These are phyloP conservation scores for Hipposideros armiger DNA, from an alignment of 2,113 vertebrate genomes.

Conservation along the genomic window DNA sequence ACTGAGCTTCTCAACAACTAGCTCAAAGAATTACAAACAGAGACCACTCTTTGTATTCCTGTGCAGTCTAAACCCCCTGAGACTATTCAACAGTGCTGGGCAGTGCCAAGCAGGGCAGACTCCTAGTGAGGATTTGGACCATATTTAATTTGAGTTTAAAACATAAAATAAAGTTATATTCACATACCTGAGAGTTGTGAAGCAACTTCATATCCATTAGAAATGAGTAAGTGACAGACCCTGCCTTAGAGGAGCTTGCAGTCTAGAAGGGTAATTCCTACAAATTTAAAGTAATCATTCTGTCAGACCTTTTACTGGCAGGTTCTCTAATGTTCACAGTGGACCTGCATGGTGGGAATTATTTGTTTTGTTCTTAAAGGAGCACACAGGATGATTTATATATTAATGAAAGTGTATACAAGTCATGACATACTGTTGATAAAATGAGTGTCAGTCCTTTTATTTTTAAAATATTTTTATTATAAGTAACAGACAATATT, in stretches of 20 bases:
- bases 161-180: neutral
- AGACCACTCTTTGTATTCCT: neutral
- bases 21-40: neutral
- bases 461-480: too few relatives aligned
- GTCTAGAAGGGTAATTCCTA: neutral
- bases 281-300: neutral
- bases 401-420: neutral
- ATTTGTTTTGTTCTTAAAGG: slow-evolving; percentile 15
- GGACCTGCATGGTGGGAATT: neutral
- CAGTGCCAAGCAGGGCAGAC: neutral
- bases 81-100: neutral
- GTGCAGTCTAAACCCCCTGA: neutral
- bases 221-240: neutral
- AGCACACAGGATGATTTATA: neutral
- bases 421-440: neutral
- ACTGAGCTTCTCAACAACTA: neutral
- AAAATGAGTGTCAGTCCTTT: neutral
- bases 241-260: neutral
- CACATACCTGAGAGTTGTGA: neutral
- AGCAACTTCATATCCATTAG: neutral
- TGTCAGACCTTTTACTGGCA: neutral
- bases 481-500: too few relatives aligned
- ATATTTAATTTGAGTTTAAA: slow-evolving; percentile 18
- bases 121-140: neutral
- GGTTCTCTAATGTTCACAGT: neutral